Percentiles rank a stretch among this genome's conserved stretches.
Conservation (phyloP, 2,113 vertebrate genomes). For the Lycaon pictus region DNA sequence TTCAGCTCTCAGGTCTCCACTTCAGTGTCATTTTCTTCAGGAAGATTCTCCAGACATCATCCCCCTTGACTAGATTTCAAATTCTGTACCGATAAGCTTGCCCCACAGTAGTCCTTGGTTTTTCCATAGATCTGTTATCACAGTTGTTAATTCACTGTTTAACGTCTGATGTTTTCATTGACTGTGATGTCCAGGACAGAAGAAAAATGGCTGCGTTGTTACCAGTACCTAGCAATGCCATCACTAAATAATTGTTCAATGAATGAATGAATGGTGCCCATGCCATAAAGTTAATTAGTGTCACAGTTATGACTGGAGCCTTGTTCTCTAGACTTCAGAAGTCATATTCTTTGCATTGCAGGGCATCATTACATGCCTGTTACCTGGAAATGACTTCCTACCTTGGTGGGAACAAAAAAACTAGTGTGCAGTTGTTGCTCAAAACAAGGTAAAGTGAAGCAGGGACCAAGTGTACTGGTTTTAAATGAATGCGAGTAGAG, state of each 20-base stretch:
- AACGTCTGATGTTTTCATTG: background rate
- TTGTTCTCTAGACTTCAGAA: background rate
- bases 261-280: background rate
- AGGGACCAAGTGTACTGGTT: rapidly evolving
- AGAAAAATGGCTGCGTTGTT: background rate
- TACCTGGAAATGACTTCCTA: background rate
- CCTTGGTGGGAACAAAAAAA: background rate
- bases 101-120: background rate
- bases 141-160: background rate
- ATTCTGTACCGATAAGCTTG: background rate
- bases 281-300: background rate
- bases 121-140: background rate
- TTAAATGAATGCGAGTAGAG: background rate
- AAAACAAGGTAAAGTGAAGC: background rate
- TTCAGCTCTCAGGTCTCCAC: background rate
- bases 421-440: background rate
- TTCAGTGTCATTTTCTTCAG: background rate
- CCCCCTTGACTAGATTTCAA: background rate
- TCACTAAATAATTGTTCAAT: background rate
- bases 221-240: background rate
- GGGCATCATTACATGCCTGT: background rate
- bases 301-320: background rate
- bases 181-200: background rate
- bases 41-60: background rate
- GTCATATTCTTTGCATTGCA: background rate